Percentiles rank a stretch among this genome's conserved stretches.
Conservation (phyloP, 2,888 invertebrate species). For the Quadroppia sp. region DNA sequence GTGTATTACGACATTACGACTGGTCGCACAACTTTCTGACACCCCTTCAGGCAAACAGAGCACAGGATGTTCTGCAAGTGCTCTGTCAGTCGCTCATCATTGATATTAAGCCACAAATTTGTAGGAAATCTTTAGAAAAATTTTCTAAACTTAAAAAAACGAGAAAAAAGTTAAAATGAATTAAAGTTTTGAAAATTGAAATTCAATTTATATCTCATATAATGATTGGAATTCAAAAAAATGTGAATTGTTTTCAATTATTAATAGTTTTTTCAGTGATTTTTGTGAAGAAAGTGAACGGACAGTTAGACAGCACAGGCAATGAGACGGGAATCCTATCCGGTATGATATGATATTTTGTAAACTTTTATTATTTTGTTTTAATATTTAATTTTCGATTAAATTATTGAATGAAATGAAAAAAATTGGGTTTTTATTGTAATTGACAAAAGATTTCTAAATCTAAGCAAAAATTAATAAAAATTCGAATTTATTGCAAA, state of each 20-base stretch:
- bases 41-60: not conserved
- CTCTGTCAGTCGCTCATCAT: constrained; percentile 16
- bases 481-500: no score
- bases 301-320: constrained; percentile 26
- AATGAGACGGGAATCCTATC: constrained; percentile 40
- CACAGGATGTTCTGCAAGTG: constrained; percentile 4
- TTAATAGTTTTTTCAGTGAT: not conserved
- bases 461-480: no score
- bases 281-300: not conserved
- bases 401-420: no score
- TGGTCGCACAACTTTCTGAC: constrained; percentile 5
- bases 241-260: not conserved
- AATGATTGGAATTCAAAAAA: not conserved
- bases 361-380: no score
- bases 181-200: not conserved
- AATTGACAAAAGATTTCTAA: no score
- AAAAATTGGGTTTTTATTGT: no score
- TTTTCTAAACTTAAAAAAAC: not conserved
- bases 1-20: not conserved
- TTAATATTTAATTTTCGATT: no score
- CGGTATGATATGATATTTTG: constrained; percentile 12
- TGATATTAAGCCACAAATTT: not conserved
- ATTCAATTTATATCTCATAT: not conserved
- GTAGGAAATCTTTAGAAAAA: not conserved
- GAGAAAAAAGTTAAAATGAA: not conserved